A percentile compares a stretch with the other conserved stretches of the same genome.
These are phyloP conservation scores for Conistra vaccinii DNA, from an alignment of 2,888 invertebrate genomes.

Conservation along the genomic window DNA sequence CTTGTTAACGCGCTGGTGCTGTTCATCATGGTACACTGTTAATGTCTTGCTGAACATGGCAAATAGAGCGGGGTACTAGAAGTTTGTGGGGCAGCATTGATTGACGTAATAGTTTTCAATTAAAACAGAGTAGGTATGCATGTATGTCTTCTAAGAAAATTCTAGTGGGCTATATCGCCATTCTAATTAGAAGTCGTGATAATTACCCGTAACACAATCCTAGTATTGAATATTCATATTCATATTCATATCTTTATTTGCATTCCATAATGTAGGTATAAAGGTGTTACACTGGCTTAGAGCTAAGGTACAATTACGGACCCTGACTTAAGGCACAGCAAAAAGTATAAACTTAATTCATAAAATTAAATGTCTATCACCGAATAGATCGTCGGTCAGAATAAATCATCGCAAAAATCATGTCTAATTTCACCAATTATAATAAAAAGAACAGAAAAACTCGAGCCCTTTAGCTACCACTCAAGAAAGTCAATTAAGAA, in stretches of 20 bases:
- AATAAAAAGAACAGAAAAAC: constrained; percentile 15
- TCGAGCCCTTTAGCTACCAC: constrained; percentile 27
- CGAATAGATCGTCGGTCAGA: too few species aligned
- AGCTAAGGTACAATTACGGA: too few species aligned
- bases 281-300: too few species aligned
- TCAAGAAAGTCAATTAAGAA: constrained; percentile 61
- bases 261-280: too few species aligned
- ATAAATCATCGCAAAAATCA: background rate
- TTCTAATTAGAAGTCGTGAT: background rate
- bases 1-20: constrained; percentile 26
- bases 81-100: background rate
- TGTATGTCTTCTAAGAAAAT: background rate
- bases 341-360: too few species aligned
- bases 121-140: too few species aligned
- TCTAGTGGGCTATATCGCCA: background rate
- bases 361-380: too few species aligned
- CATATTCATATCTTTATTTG: too few species aligned
- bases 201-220: too few species aligned
- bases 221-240: too few species aligned
- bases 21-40: constrained; percentile 26
- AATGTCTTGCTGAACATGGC: background rate
- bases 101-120: background rate
- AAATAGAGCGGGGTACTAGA: background rate
- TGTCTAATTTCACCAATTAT: background rate
- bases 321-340: too few species aligned